These are phyloP conservation scores for Trichogramma pretiosum DNA, from an alignment of 1,140 invertebrate species.

Conservation along the genomic window DNA sequence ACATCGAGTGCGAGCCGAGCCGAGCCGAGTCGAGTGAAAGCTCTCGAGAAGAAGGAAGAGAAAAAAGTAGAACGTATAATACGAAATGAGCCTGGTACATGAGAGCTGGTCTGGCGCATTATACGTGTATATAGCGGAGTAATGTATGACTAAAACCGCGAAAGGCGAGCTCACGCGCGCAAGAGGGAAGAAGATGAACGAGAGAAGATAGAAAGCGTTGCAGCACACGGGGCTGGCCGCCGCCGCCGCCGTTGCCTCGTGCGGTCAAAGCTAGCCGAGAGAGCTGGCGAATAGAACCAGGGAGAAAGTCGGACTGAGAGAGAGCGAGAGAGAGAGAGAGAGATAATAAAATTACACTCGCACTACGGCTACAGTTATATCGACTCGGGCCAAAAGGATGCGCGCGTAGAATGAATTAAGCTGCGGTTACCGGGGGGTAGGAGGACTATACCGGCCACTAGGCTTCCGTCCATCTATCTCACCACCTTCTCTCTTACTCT, in stretches of 20 bases:
- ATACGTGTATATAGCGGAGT: too few species aligned
- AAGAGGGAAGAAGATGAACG: too few species aligned
- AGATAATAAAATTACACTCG: conserved; percentile 35
- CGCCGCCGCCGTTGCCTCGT: too few species aligned
- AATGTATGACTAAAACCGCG: too few species aligned
- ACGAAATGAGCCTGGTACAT: too few species aligned
- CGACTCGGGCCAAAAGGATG: not conserved
- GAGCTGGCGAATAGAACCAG: not conserved
- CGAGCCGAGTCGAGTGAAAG: too few species aligned
- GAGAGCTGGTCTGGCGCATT: too few species aligned
- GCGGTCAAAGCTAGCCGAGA: not conserved
- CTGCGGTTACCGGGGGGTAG: conserved; percentile 27
- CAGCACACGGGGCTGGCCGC: not conserved
- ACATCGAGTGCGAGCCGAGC: too few species aligned
- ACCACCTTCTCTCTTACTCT: conserved; percentile 1
- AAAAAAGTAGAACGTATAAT: too few species aligned
- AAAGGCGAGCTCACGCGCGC: too few species aligned
- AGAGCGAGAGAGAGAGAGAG: conserved; percentile 14
- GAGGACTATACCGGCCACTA: too few species aligned
- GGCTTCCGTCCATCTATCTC: not conserved
- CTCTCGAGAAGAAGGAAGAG: too few species aligned
- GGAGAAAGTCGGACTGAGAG: not conserved
- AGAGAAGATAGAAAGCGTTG: not conserved
- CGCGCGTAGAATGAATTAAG: conserved; percentile 27
- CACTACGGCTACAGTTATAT: not conserved